Conservation (phyloP, 2,888 invertebrate species). For the Siphlonurus alternatus region DNA sequence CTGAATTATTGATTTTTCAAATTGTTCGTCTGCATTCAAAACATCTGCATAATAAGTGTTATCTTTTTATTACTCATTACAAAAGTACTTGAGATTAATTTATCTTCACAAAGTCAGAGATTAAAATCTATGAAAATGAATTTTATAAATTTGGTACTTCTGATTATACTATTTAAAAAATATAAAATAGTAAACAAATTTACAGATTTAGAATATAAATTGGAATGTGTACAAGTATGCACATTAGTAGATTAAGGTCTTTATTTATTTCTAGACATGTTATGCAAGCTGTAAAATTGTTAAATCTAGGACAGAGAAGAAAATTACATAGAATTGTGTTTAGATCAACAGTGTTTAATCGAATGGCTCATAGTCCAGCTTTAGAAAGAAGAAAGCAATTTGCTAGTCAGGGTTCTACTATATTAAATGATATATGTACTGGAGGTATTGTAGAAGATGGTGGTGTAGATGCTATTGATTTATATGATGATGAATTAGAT, state of each 20-base stretch:
- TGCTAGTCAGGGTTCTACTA: neutral
- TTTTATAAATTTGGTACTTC: neutral
- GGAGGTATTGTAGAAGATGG: neutral
- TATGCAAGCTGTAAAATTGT: neutral
- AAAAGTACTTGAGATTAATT: no score
- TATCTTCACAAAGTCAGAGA: no score
- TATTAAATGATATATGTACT: neutral
- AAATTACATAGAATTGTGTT: no score
- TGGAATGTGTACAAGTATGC: neutral
- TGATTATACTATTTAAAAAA: neutral
- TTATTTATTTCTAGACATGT: neutral
- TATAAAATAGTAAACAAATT: neutral
- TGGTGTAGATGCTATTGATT: neutral
- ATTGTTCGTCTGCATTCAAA: no score
- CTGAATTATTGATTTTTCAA: no score
- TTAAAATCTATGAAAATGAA: neutral
- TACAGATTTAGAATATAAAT: neutral
- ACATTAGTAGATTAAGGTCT: neutral
- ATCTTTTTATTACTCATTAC: no score
- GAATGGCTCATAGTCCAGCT: neutral
- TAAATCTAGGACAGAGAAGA: no score
- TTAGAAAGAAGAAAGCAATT: neutral
- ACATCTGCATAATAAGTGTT: no score
- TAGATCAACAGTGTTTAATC: no score
- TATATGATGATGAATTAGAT: neutral